Evolutionary conservation across 2,113 vertebrate species (phyloP).

Genomic region (Stegastes partitus): DNA sequence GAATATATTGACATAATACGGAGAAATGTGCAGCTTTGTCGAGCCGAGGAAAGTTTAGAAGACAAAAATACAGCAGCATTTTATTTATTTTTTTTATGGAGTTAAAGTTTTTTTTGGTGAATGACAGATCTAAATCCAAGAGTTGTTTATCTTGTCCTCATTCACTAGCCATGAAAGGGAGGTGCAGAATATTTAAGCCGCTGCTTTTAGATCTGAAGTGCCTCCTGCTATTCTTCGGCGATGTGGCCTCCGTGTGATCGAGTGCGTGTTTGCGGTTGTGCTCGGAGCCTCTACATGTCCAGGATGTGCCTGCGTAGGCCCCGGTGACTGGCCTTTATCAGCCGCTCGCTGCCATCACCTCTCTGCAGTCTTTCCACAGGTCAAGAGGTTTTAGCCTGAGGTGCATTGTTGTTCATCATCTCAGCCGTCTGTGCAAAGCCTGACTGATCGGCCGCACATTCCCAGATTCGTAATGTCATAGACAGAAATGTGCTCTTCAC

Average conservation of each 20-base stretch:
- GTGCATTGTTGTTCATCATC: conserved; percentile 64
- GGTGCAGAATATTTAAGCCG: conserved; percentile 26
- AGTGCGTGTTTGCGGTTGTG: conserved; percentile 50
- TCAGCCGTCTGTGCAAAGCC: conserved; percentile 12
- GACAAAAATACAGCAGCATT: too few relatives aligned
- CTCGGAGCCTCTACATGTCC: conserved; percentile 57
- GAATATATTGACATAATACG: conserved; percentile 59
- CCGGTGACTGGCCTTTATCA: conserved; percentile 74
- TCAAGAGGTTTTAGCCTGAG: conserved; percentile 75
- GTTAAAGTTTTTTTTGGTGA: neutral
- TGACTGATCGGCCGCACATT: conserved; percentile 26
- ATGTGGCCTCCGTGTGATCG: conserved; percentile 36
- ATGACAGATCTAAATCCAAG: conserved; percentile 2
- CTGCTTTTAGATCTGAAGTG: conserved; percentile 48
- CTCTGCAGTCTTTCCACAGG: conserved; percentile 72
- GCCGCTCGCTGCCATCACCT: conserved; percentile 67
- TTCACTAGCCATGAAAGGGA: conserved; percentile 22
- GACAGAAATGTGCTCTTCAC: conserved; percentile 6
- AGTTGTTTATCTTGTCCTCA: conserved; percentile 28
- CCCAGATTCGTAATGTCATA: neutral
- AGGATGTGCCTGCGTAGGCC: conserved; percentile 66
- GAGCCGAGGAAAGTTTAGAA: neutral
- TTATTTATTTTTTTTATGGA: too few relatives aligned
- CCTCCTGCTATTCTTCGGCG: conserved; percentile 46
- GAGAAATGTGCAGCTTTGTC: conserved; percentile 6